phyloP scores from a whole-genome alignment of 2,113 vertebrate genomes.

The Corythaixoides concolor region DNA sequence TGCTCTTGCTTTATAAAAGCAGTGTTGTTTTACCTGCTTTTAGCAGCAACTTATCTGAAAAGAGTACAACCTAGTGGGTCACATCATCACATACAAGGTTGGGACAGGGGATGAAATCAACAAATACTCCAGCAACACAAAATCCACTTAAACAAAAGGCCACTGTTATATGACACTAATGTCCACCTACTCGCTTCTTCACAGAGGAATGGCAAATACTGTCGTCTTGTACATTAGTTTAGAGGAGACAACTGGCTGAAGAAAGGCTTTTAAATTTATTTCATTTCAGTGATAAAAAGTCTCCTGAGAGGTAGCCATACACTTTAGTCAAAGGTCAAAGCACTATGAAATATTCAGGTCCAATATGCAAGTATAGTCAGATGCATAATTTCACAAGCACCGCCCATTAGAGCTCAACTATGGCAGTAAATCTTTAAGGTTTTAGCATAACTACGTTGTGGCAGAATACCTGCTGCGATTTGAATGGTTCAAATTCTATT shows the following conservation, averaged over 20 bases:
- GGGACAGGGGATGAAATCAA: background rate
- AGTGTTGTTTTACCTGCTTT: background rate
- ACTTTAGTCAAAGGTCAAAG: background rate
- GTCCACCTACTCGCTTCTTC: background rate
- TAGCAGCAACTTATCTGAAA: slow-evolving; percentile 1
- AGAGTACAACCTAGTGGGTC: background rate
- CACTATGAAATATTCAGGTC: background rate
- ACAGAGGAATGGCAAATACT: background rate
- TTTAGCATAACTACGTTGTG: background rate
- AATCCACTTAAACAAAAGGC: background rate
- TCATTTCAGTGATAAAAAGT: background rate
- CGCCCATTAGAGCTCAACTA: background rate
- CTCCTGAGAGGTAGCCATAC: background rate
- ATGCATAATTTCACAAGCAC: background rate
- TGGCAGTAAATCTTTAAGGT: background rate
- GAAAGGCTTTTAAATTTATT: background rate
- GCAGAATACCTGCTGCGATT: background rate
- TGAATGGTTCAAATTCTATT: background rate
- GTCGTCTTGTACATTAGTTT: background rate
- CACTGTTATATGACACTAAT: background rate
- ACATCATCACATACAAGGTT: background rate
- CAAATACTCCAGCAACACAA: background rate
- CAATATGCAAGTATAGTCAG: background rate
- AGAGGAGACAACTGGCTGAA: background rate
- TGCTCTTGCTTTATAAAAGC: background rate